Base-by-base conservation (phyloP, 2,888 invertebrate genomes). In the Blomia tropicalis region DNA sequence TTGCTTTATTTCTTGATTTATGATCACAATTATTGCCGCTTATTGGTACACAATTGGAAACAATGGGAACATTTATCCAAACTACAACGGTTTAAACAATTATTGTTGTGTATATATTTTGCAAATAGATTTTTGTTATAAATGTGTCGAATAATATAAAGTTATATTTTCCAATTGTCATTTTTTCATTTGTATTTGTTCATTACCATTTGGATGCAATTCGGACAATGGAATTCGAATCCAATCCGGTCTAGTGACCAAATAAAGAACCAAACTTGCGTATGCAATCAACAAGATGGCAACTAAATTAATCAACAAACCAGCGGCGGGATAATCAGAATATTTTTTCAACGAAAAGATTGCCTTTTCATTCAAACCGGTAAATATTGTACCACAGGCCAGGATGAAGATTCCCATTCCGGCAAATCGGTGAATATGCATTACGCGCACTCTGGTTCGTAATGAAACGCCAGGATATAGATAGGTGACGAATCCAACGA, bases 281-380 rank as follows among this genome's bases (percentile, higher is more conserved):
- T 85, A 86, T 30, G 81, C 69, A 4, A 84, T 73, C 59, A 84
- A 76, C 14, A 81, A 70, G 1, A 86, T 69, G 1, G 85, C 88
- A 65, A 84, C 79, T 11, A 80, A 74, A 71, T 87, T 87, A 47
- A 82, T 74, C 44, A 86, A 70, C 19, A 82, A 70, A 1, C 79
- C 84, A 73, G 84, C 81, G 1, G n/a, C n/a, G n/a, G n/a, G 77
- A 69, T 0, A 23, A 30, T 51, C 63, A 29, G 19, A 4, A 23
- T 32, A 58, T 60, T 60, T 67, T 68, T 67, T 71, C 71, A 69
- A 65, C 22, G 67, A 59, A 66, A 74, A 86, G 30, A 84, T 72
- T 1, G 83, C 82, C 72, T 87, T 85, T 71, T 91, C 88, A 4
- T 81, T 81, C 17, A 88, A 76, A 17, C 90, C 90, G 70, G 83